Evolutionary conservation across 2,888 invertebrate genomes (phyloP).

Genomic region (Reticulitermes lucifugus): DNA sequence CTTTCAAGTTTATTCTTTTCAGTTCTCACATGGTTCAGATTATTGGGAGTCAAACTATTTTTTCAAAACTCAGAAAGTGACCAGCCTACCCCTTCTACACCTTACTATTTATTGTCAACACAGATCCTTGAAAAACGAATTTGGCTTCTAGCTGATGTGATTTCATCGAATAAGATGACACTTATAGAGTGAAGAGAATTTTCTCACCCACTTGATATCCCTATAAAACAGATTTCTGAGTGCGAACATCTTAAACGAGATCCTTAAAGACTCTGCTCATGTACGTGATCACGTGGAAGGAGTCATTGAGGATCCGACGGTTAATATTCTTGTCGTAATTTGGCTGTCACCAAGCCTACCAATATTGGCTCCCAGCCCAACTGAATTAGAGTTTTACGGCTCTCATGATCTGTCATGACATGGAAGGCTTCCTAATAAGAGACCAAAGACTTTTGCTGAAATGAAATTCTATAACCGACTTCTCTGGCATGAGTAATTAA

Average conservation of each 20-base stretch:
- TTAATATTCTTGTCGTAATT: slow-evolving; percentile 21
- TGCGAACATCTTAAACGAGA: slow-evolving; percentile 15
- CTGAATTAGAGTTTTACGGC: neutral
- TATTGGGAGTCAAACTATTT: too few relatives aligned
- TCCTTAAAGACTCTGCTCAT: slow-evolving; percentile 6
- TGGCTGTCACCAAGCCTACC: neutral
- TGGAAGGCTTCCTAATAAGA: neutral
- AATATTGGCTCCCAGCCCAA: slow-evolving; percentile 18
- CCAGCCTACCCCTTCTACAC: too few relatives aligned
- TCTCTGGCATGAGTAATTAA: neutral
- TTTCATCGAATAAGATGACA: neutral
- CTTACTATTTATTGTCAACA: too few relatives aligned
- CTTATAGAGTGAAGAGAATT: neutral
- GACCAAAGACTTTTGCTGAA: neutral
- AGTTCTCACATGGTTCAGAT: too few relatives aligned
- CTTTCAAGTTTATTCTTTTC: too few relatives aligned
- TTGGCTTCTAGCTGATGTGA: too few relatives aligned
- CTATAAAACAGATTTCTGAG: neutral
- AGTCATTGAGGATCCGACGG: neutral
- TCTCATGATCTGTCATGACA: neutral
- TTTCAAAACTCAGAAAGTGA: too few relatives aligned
- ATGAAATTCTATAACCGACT: neutral
- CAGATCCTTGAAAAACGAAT: too few relatives aligned
- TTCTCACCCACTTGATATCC: neutral
- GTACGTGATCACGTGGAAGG: neutral